These are phyloP conservation scores for Matsumurasca onukii DNA, from an alignment of 1,140 invertebrate genomes.

Conservation along the genomic window DNA sequence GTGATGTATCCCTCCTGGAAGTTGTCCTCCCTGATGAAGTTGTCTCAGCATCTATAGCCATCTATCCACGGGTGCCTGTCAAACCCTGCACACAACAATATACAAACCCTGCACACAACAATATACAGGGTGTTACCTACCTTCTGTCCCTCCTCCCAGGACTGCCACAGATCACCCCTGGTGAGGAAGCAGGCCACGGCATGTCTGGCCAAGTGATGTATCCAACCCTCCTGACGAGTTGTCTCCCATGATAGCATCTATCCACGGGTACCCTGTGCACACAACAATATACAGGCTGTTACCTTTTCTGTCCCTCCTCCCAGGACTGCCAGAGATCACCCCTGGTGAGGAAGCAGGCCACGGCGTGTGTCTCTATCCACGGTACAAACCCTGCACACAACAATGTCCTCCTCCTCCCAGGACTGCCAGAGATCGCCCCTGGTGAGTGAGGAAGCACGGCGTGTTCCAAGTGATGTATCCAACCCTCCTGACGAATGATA, in stretches of 20 bases:
- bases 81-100: no score
- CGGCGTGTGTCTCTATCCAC: no score
- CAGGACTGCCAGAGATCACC: slow-evolving; percentile 90
- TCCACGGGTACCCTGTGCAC: slow-evolving; percentile 85
- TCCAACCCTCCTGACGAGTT: slow-evolving; percentile 84
- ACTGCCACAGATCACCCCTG: slow-evolving; percentile 85
- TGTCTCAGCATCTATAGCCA: slow-evolving; percentile 94
- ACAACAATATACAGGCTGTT: no score
- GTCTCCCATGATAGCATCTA: slow-evolving; percentile 92
- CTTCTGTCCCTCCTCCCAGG: slow-evolving; percentile 89
- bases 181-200: slow-evolving; percentile 89
- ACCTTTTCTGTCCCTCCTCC: slow-evolving; percentile 79
- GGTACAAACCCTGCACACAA: no score
- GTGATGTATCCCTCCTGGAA: slow-evolving; percentile 92
- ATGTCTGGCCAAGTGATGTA: slow-evolving; percentile 86
- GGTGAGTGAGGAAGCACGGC: slow-evolving; percentile 86
- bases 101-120: no score
- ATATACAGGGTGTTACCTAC: no score
- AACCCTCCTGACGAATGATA: slow-evolving; percentile 92
- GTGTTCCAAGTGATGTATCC: slow-evolving; percentile 91
- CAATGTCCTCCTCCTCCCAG: slow-evolving; percentile 86
- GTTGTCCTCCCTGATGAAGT: slow-evolving; percentile 80
- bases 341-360: slow-evolving; percentile 84
- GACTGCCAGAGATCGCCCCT: slow-evolving; percentile 88
- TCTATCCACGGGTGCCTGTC: slow-evolving; percentile 93